Evolutionary conservation across 2,113 vertebrate species (phyloP), one percentile per base, ranked within the genome.

Genomic region (Microtus montanus): DNA sequence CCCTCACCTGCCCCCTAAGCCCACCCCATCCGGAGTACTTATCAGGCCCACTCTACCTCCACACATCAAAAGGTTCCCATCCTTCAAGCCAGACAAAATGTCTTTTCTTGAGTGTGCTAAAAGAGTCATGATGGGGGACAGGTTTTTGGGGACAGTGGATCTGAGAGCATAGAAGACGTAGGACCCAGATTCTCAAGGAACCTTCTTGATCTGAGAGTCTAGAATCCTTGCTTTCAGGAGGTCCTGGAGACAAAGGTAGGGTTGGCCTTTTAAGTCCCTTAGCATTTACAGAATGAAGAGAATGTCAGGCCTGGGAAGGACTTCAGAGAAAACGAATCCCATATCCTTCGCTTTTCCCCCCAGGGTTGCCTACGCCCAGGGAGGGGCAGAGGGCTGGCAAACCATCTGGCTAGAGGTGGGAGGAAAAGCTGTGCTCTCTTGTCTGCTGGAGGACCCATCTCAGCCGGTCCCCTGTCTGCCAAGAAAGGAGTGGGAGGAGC

Each of bases 211-310:
- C 38, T 28, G 75, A 85, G 12, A 70, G 17, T 44, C 49, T 19
- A 41, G 49, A 66, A 44, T 10, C 10, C 38, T 63, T n/a, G 24
- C 4, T 35, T 83, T 92, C 66, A 38, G 1, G 30, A 77, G 44
- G 24, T 28, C 79, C 74, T 52, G 49, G 44, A 91, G 85, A 66
- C 26, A 52, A 70, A 80, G 79, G 70, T 92, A 33, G 91, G 73
- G 9, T 28, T 89, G 82, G 35, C 54, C 86, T 93, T 87, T 33
- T 7, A 35, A 79, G 78, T 77, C 68, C 75, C 92, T 93, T 63
- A 94, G 88, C 71, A 90, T 77, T 87, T 90, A 95, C 47, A 96
- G 84, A 96, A 96, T 92, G 96, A 84, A 96, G 85, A 96, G 93
- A 95, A 96, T 95, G 75, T 96, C 66, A 47, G 94, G 38, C n/a